Conservation (phyloP, 2,797 vertebrate genomes). For the Protonibea diacanthus region DNA sequence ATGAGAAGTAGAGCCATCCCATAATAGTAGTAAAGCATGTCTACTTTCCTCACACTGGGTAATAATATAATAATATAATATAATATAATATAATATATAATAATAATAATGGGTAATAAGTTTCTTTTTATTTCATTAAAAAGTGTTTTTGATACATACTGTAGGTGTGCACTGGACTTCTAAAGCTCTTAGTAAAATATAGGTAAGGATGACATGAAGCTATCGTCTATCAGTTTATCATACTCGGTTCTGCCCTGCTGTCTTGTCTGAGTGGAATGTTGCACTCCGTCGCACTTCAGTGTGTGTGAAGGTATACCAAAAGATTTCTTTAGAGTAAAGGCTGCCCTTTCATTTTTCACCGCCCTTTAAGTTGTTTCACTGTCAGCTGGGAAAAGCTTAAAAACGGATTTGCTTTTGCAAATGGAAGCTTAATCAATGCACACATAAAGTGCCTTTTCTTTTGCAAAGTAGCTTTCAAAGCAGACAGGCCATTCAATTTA, state of each 20-base stretch:
- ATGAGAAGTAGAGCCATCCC: not conserved
- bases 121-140: not conserved
- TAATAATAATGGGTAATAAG: too few relatives aligned
- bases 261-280: conserved; percentile 11
- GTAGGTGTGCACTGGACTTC: not conserved
- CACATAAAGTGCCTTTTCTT: conserved; percentile 13
- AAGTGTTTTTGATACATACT: too few relatives aligned
- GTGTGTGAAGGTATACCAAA: conserved; percentile 30
- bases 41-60: too few relatives aligned
- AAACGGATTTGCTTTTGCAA: conserved; percentile 21
- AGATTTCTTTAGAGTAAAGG: conserved; percentile 19
- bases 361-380: conserved; percentile 11
- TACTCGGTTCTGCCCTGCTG: not conserved
- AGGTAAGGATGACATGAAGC: not conserved
- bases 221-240: not conserved
- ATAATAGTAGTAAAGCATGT: too few relatives aligned
- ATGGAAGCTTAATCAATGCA: conserved; percentile 20
- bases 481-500: conserved; percentile 38
- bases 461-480: conserved; percentile 45
- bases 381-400: conserved; percentile 7
- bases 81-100: too few relatives aligned
- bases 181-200: not conserved
- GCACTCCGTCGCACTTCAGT: conserved; percentile 19
- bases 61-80: too few relatives aligned
- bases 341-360: conserved; percentile 43